Conservation (phyloP, 2,113 vertebrate species). For the Macrotis lagotis region DNA sequence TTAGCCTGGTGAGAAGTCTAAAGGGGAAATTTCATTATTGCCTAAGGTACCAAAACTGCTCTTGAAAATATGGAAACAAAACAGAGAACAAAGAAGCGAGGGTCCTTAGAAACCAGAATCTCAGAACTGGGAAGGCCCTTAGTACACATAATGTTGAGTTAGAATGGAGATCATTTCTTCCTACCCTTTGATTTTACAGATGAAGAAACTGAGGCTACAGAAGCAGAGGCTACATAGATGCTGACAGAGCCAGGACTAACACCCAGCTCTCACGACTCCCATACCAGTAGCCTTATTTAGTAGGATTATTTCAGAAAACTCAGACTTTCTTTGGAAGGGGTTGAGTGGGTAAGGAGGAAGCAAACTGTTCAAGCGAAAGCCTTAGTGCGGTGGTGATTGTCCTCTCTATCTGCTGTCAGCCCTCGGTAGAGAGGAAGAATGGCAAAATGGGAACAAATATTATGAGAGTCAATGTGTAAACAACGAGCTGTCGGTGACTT, state of each 20-base stretch:
- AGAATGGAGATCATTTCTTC: not conserved
- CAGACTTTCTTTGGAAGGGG: not conserved
- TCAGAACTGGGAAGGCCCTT: not conserved
- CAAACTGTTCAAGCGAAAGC: conserved; percentile 51
- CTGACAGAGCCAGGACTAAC: not conserved
- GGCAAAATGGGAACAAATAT: conserved; percentile 62
- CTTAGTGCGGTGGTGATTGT: conserved; percentile 4
- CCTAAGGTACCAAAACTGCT: not conserved
- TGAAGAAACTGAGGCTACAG: not conserved
- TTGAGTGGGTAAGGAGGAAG: not conserved
- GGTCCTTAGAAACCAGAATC: not conserved
- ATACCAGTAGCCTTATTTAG: not conserved
- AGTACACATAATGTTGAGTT: not conserved
- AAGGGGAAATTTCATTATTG: not conserved
- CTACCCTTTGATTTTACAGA: not conserved
- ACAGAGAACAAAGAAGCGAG: not conserved
- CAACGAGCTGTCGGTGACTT: not conserved
- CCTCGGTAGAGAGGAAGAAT: conserved; percentile 31
- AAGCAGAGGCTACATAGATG: not conserved
- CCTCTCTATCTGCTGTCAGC: conserved; percentile 51
- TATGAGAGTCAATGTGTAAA: conserved; percentile 57
- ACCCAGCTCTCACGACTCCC: not conserved
- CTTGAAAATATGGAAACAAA: not conserved
- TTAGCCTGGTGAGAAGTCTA: not conserved
- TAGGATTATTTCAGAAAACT: conserved; percentile 26